A percentile compares a stretch with the other conserved stretches of the same genome.
Evolutionary conservation across 2,113 vertebrate species (phyloP).

Genomic region (Falco punctatus): DNA sequence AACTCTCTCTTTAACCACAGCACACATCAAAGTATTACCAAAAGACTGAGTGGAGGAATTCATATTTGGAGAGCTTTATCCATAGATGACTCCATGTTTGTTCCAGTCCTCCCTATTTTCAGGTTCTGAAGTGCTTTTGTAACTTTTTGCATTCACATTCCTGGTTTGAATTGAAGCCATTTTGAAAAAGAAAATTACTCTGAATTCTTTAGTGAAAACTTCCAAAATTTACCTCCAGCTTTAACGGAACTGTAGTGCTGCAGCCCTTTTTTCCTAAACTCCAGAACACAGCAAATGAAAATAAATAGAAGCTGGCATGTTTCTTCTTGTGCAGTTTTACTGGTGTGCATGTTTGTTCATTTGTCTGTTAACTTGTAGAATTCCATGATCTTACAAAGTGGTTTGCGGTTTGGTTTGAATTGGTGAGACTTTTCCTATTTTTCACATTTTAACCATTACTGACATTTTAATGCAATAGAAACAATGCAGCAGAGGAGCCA

Average conservation of each 20-base stretch:
- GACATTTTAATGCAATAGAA: neutral
- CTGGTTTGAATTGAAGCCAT: neutral
- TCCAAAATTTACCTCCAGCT: neutral
- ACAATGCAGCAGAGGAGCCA: neutral
- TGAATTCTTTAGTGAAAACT: neutral
- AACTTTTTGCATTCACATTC: conserved; percentile 30
- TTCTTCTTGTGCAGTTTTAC: conserved; percentile 61
- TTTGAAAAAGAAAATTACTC: neutral
- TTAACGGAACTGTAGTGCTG: neutral
- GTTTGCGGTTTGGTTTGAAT: conserved; percentile 48
- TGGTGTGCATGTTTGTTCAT: conserved; percentile 58
- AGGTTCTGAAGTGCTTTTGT: neutral
- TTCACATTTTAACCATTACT: conserved; percentile 33
- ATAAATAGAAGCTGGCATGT: conserved; percentile 55
- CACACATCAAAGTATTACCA: conserved; percentile 27
- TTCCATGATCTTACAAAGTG: conserved; percentile 53
- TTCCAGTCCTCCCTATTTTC: conserved; percentile 32
- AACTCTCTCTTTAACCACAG: conserved; percentile 32
- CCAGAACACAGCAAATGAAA: neutral
- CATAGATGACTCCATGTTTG: conserved; percentile 31
- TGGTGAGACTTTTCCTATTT: conserved; percentile 15
- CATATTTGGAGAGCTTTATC: neutral
- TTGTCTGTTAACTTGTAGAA: conserved; percentile 55
- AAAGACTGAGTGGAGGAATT: neutral
- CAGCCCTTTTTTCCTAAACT: neutral